These are phyloP conservation scores for Strongylocentrotus purpuratus DNA, from an alignment of 35 echinoderm and acorn worm genomes.

Conservation along the genomic window DNA sequence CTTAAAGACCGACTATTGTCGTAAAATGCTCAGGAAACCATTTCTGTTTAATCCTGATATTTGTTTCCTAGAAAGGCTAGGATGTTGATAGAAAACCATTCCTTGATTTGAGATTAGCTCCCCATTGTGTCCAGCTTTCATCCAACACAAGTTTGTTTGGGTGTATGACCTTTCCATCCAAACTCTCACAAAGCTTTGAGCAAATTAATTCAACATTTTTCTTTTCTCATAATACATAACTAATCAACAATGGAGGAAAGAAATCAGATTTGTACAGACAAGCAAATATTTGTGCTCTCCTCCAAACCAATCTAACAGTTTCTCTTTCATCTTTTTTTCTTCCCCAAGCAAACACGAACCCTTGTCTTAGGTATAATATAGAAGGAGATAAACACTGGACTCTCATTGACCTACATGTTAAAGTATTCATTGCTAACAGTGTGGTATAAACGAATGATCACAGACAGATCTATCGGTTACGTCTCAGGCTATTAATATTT, in stretches of 20 bases:
- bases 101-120: neutral
- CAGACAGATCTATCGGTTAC: neutral
- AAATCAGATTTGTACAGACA: neutral
- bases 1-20: neutral
- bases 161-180: neutral
- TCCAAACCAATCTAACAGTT: neutral
- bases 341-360: neutral
- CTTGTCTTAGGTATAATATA: neutral
- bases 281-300: neutral
- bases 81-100: neutral
- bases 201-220: neutral
- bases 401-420: neutral
- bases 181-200: neutral
- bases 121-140: neutral
- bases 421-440: neutral
- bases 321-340: neutral
- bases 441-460: neutral
- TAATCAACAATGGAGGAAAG: neutral
- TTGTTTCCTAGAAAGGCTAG: neutral
- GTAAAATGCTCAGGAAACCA: neutral
- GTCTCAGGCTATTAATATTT: neutral
- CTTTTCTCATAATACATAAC: neutral
- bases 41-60: neutral
- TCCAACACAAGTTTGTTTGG: neutral
- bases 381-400: neutral